Conservation (phyloP, 1,140 invertebrate species). For the Adoxophyes honmai region DNA sequence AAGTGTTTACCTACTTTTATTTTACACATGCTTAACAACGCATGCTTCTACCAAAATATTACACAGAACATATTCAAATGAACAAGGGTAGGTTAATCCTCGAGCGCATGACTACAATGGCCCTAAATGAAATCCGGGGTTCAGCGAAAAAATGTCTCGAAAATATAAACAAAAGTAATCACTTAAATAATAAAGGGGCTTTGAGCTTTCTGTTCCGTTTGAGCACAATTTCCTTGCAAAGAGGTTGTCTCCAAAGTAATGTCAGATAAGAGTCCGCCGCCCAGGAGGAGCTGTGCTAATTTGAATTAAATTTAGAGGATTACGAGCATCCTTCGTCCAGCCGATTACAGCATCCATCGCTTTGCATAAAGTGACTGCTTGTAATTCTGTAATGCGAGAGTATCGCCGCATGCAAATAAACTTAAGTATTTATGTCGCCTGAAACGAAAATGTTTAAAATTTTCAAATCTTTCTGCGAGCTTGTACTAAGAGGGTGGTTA, state of each 20-base stretch:
- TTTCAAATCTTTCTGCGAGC: conserved; percentile 1
- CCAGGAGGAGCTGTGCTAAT: conserved; percentile 18
- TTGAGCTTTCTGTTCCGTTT: conserved; percentile 10
- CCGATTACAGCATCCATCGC: conserved; percentile 9
- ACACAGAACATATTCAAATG: too few species aligned
- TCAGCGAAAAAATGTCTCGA: background rate
- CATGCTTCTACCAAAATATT: too few species aligned
- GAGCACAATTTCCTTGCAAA: conserved; percentile 2
- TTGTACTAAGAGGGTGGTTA: background rate
- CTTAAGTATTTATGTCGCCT: conserved; percentile 13
- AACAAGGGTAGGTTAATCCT: background rate
- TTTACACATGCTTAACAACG: too few species aligned
- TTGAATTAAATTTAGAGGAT: conserved; percentile 24
- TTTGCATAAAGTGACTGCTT: background rate
- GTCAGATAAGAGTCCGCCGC: conserved; percentile 8
- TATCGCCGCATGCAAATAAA: conserved; percentile 11
- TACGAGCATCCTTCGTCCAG: conserved; percentile 11
- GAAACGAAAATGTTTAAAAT: conserved; percentile 6
- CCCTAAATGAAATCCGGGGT: background rate
- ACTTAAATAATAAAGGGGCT: conserved; percentile 15
- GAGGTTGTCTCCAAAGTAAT: conserved; percentile 15
- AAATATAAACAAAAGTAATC: conserved; percentile 15
- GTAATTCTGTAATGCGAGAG: conserved; percentile 15
- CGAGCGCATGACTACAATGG: background rate
- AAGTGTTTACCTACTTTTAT: too few species aligned